These are phyloP conservation scores for Bothrops jararaca DNA, from an alignment of 2,113 vertebrate genomes.

Conservation along the genomic window DNA sequence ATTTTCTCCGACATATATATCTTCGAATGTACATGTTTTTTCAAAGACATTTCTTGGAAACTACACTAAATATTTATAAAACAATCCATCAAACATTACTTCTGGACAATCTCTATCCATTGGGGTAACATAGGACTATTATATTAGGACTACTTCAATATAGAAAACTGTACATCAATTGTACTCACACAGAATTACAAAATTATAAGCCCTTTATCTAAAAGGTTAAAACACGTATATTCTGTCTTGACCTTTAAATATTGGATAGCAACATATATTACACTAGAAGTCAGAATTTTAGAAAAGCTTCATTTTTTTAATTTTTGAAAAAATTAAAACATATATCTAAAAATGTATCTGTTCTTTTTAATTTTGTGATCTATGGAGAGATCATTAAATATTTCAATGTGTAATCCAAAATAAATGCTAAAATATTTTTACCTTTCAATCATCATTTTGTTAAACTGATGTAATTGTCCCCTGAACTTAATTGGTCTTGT, in stretches of 20 bases:
- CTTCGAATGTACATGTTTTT: conserved; percentile 61
- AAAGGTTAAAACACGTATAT: background rate
- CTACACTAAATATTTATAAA: conserved; percentile 5
- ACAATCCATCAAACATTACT: background rate
- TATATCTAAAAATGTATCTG: conserved; percentile 17
- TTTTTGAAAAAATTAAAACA: background rate
- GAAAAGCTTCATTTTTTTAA: background rate
- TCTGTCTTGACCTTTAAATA: background rate
- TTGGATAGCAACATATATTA: background rate
- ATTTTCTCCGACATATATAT: conserved; percentile 56
- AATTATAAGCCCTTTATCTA: background rate
- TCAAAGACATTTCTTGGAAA: conserved; percentile 54
- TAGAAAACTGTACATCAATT: background rate
- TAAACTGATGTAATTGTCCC: background rate
- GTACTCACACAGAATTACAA: background rate
- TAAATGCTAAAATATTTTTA: background rate
- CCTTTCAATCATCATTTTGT: background rate
- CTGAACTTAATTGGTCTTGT: background rate
- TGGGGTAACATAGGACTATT: background rate
- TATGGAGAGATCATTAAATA: conserved; percentile 12
- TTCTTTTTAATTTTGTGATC: background rate
- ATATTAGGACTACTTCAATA: background rate
- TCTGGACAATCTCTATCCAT: background rate
- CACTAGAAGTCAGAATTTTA: background rate
- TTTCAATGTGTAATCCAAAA: background rate